Evolutionary conservation across 2,797 vertebrate species (phyloP), one percentile per base, ranked within the genome.

Genomic region (Mormyrops boulengeri): DNA sequence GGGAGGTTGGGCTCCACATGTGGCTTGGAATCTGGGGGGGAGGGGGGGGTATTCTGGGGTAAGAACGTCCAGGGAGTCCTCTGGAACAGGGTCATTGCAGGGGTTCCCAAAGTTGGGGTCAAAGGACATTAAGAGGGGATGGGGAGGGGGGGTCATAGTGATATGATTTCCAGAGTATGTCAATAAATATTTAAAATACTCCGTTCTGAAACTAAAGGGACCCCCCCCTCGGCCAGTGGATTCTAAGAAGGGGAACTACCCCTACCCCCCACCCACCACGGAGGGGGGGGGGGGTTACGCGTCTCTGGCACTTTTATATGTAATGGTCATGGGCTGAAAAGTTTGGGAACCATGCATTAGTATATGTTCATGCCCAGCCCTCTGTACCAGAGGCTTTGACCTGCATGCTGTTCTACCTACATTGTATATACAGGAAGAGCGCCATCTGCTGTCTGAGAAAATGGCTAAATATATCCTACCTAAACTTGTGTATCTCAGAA

Each of bases 1-100:
- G 84, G 0, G 94, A 92, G 4, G 96, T 96, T 1, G 97, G 96
- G 84, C 95, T 95, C 96, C 97, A 97, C 95, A 97, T 96, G 9
- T 92, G 93, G 0, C 77, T 90, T 41, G 96, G 96, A n/a, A 97
- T 55, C 97, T 97, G 89, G 11, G 89, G 11, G 26, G n/a, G 77
- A 3, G 30, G 26, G 2, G 4, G 55, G 38, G 38, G 0, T 6
- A 49, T 84, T 44, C 26, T 30, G 12, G 26, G 62, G 17, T 55
- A 34, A 73, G 62, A 19, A 41, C 66, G 38, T 5, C 7, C 22
- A 66, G 60, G 60, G 14, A 38, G 11, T 41, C 69, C 34, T 77
- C 30, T 14, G 69, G 69, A 5, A 77, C 69, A 77, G 34, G 30
- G 1, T 60, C 62, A 66, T 22, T 34, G 22, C 14, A 38, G 26